Evolutionary conservation across 2,113 vertebrate species (phyloP), one percentile per base, ranked within the genome.

Genomic region (Pseudorectes ferrugineus): DNA sequence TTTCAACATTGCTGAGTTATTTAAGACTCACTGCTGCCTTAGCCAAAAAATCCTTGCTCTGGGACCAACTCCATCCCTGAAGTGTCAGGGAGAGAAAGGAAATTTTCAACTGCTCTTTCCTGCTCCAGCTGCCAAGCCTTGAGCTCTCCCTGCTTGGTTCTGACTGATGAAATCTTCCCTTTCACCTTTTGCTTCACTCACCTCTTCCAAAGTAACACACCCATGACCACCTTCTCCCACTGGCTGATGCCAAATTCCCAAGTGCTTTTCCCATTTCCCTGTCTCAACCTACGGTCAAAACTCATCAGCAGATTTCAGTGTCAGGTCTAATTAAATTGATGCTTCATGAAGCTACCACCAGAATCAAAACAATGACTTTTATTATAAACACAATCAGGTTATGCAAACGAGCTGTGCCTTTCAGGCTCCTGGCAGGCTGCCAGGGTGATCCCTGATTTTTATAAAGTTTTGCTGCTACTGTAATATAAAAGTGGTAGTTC

Each of bases 41-140:
- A 38, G 89, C 94, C 88, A 96, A 95, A 89, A 89, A 94, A 89
- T 83, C 71, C 75, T 76, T 94, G 74, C 85, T 94, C 82, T 96
- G 93, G 89, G 92, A 95, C 82, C 48, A 49, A 0, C 68, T 93
- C 67, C 59, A 71, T 95, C 81, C 81, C 82, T 74, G 63, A 85
- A 80, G 85, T 83, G 46, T 16, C 23, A 79, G 77, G 19, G 54
- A 88, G 79, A 59, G 89, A 92, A 72, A 65, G 74, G 35, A 85
- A 66, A 75, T 40, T 67, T 73, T 85, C 78, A 92, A 1, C 71
- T 59, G 61, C 62, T 73, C 77, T 89, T 93, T 92, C 43, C 58
- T 66, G 58, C 22, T 89, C 58, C 51, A 67, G 54, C 78, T 96
- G 74, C 78, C 78, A 91, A 11, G 38, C 51, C 55, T 76, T 0